Evolutionary conservation across 2,113 vertebrate species (phyloP).

Genomic region (human (Homo sapiens)): GRCh38 chr2:34994001-34994500

Average conservation of each 20-base stretch:
- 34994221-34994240: not conserved
- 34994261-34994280: not conserved
- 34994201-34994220: not conserved
- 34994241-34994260: not conserved
- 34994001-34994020: not conserved
- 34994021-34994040: not conserved
- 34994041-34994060: not conserved
- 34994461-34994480: constrained; percentile 81
- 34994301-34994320: constrained; percentile 45
- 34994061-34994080: not conserved
- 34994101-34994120: not conserved
- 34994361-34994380: constrained; percentile 75
- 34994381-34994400: constrained; percentile 78
- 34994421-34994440: constrained; percentile 77
- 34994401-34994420: constrained; percentile 82
- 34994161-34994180: not conserved
- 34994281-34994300: not conserved
- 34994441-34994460: constrained; percentile 73
- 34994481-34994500: constrained; percentile 80
- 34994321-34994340: constrained; percentile 25
- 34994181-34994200: not conserved
- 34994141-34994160: not conserved
- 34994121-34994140: constrained; percentile 6
- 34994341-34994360: constrained; percentile 79
- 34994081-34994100: not conserved